Base-by-base conservation (phyloP, 2,113 vertebrate genomes). In the Macaca mulatta region DNA sequence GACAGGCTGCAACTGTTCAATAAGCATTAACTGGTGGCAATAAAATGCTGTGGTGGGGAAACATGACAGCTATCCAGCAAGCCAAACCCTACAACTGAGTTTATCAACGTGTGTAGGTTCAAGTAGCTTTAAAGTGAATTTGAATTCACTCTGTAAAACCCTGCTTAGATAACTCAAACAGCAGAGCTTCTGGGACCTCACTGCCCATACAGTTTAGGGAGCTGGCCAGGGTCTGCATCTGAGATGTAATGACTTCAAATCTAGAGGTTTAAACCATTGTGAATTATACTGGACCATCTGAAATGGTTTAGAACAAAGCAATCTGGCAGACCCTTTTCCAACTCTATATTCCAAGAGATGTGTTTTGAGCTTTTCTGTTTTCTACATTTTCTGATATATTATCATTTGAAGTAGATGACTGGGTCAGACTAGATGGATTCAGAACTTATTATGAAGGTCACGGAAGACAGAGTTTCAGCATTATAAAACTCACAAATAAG, bases 371-470 rank as follows among this genome's bases (percentile, higher is more conserved):
- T 69, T 67, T 8, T 40, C 59, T 48, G 43, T 89, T 35, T 52
- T 16, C 30, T 72, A 90, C 1, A 57, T 91, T 90, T 94, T 90
- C 52, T 90, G 59, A 45, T 72, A 43, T 25, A 23, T 69, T 91
- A 88, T 95, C 57, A 86, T 72, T 57, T 92, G 74, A 96, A 96
- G 75, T 67, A 88, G 23, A 88, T n/a, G 64, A 95, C 22, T 96
- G 18, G 18, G 38, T 92, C 61, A 93, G 61, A 59, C 38, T 16
- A 81, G 64, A 90, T 6, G 38, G 8, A 77, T 35, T 82, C n/a
- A 45, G 22, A 81, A 69, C 12, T 95, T 70, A 81, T 75, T 89
- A 86, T 69, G 78, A 95, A 97, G 32, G 59, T 93, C 92, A 77
- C 5, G 32, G 38, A 43, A 95, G 70, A 67, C 16, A 67, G 38